Evolutionary conservation across 2,888 invertebrate species (phyloP), one percentile per base, ranked within the genome.

Genomic region (Morpho achilles): DNA sequence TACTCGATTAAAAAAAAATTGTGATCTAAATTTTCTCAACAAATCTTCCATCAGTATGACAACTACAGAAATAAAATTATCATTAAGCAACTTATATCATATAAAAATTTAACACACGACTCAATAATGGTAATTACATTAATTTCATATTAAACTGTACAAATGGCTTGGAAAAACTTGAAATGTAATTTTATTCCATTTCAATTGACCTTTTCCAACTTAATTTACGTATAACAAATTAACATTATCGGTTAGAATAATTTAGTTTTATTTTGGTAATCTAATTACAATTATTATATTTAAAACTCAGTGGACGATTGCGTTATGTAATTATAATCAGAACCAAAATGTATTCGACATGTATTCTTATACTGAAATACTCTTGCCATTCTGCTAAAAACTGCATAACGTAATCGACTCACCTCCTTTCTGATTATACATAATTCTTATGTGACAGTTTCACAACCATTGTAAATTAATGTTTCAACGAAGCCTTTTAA

Each of bases 381-480:
- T 32, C 32, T 32, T 32, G 32, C 3, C 32, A 32, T 32, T 32
- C 32, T 32, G 32, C 32, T 32, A 3, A 32, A 32, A 32, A 32
- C 5, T 32, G 32, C 32, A 32, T 32, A 32, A 32, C 32, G 32
- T 32, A 32, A 32, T 32, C 32, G 32, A 32, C 32, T 3, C 32
- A 2, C 32, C 32, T 32, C 32, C 32, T 32, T 5, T 32, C 3
- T 32, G 32, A 32, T 32, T 32, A 32, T 32, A 32, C 41, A 46
- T 41, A 57, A 50, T 59, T 64, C 62, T 66, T 68, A 68, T 59
- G 67, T 62, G 66, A 65, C 48, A 65, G 65, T 69, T 73, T 83
- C 83, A 83, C 83, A 83, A 83, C 83, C 83, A 76, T 81, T 69
- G 65, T 65, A 77, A 78, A 74, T 63, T 59, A 61, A 63, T 54